phyloP scores from a whole-genome alignment of 2,113 vertebrate species.

The Thalassoma bifasciatum region DNA sequence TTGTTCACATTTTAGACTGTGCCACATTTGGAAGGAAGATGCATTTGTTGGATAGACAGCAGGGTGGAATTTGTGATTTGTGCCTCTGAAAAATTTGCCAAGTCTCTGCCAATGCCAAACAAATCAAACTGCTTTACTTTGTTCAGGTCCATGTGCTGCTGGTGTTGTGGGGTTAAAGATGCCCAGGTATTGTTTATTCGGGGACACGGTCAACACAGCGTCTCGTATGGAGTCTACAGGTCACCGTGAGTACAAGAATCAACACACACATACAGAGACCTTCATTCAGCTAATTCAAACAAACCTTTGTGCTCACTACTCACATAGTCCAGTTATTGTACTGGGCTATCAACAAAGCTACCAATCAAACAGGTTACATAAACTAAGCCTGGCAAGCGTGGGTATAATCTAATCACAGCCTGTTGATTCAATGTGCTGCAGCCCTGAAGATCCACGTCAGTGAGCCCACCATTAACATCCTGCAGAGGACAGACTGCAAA shows the following conservation, averaged over 20 bases:
- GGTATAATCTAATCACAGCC: too few relatives aligned
- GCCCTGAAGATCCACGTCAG: slow-evolving; percentile 91
- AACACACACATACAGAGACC: background rate
- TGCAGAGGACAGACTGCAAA: slow-evolving; percentile 90
- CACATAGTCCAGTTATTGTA: background rate
- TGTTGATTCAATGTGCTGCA: slow-evolving; percentile 48
- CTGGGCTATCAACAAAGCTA: slow-evolving; percentile 1
- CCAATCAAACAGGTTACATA: slow-evolving; percentile 19
- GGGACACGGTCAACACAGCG: slow-evolving; percentile 94
- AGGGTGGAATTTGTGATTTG: background rate
- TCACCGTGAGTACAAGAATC: slow-evolving; percentile 85
- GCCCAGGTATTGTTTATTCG: slow-evolving; percentile 97
- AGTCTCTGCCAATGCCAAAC: too few relatives aligned
- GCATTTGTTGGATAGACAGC: background rate
- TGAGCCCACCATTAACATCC: slow-evolving; percentile 90
- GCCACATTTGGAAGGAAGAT: too few relatives aligned
- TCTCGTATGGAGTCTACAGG: slow-evolving; percentile 96
- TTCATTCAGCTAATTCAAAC: slow-evolving; percentile 9
- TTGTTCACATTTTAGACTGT: background rate
- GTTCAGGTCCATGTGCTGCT: slow-evolving; percentile 91
- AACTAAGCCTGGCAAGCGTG: background rate
- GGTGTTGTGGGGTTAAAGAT: slow-evolving; percentile 97
- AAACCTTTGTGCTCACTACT: slow-evolving; percentile 1
- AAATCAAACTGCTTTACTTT: too few relatives aligned
- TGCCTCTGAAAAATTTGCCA: too few relatives aligned